Base-by-base conservation (phyloP, 53 echinoderm and acorn worm genomes). In the Mesocentrotus franciscanus region DNA sequence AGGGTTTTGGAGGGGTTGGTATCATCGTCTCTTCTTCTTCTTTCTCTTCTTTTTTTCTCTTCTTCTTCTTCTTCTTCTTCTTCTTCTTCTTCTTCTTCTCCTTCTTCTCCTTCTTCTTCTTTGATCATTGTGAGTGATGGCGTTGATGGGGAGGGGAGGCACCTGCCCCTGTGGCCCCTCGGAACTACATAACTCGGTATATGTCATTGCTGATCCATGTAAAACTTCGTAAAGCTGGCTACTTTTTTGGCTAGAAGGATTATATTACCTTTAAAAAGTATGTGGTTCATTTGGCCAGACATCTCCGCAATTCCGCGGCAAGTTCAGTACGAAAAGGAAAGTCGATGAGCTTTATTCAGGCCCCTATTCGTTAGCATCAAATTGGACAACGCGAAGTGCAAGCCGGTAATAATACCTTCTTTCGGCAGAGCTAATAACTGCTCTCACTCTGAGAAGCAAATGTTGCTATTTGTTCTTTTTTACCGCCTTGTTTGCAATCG, bases 401-500 rank as follows among this genome's bases (percentile, higher is more conserved):
- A n/a, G 14, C 33, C 27, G 76, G 76, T 76, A 76, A 76, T 76
- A 76, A 7, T 32, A 10, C 33, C 78, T 34, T 78, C 13, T 4
- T 15, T 33, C 9, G 78, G 13, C 13, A 14, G 49, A 84, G 84
- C 12, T 49, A 84, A 84, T 84, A 84, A 84, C 22, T 3, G 22
- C 84, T 84, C 49, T 49, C 17, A 49, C 36, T 84, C 22, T 49
- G 55, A 9, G 84, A 84, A 78, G 84, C 84, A 84, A 84, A 84
- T 84, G 39, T 84, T 84, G 84, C 56, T 87, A 87, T 87, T 56
- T 84, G 87, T 34, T 87, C 87, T 79, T 87, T 87, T 26, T 36
- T 42, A 17, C 57, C 87, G 87, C 58, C 58, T 58, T 87, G 58
- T 87, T 87, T 87, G 58, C 56, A 57, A 11, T 27, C 87, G 26